phyloP scores from a whole-genome alignment of 2,113 vertebrate species.

The Hoplias malabaricus region DNA sequence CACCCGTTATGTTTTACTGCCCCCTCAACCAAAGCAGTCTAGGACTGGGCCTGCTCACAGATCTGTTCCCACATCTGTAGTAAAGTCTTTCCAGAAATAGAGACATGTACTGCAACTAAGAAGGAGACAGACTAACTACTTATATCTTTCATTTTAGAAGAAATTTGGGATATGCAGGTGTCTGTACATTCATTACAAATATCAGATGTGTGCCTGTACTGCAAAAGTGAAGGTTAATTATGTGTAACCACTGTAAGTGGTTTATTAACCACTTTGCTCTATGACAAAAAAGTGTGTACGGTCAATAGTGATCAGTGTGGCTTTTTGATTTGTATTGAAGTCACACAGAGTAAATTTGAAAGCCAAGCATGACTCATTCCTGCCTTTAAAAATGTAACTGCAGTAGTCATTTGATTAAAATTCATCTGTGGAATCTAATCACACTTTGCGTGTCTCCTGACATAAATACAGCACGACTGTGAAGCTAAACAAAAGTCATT shows the following conservation, averaged over 20 bases:
- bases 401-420: conserved; percentile 5
- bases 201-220: neutral
- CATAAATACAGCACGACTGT: neutral
- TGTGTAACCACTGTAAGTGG: no score
- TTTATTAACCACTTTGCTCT: neutral
- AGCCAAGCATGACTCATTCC: conserved; percentile 1
- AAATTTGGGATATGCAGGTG: no score
- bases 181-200: neutral
- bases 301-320: neutral
- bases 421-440: neutral
- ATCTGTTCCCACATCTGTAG: no score
- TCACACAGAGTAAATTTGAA: neutral
- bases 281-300: neutral
- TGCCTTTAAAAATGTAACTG: conserved; percentile 25
- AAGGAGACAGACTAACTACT: no score
- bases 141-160: no score
- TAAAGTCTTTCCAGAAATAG: no score
- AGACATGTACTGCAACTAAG: no score
- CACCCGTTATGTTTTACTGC: no score
- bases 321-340: neutral
- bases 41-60: no score
- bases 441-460: neutral
- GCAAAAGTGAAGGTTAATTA: no score
- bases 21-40: no score
- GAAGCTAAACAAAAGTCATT: no score